A percentile compares a stretch with the other conserved stretches of the same genome.
These are phyloP conservation scores for Piaya cayana DNA, from an alignment of 2,113 vertebrate genomes.

Conservation along the genomic window DNA sequence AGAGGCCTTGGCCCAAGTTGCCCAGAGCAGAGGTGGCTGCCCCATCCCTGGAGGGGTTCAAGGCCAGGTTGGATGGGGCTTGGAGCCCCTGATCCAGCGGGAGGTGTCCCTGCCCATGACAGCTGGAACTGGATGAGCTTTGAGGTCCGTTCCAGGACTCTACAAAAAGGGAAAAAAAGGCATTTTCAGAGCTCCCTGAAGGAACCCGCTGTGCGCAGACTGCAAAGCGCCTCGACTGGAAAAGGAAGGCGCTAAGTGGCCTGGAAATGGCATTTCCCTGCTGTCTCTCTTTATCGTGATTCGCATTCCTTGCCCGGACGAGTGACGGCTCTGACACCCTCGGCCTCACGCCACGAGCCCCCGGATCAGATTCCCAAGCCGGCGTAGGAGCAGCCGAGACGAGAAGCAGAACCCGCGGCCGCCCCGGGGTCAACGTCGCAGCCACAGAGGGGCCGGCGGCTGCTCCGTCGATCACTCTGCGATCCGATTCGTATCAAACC, in stretches of 20 bases:
- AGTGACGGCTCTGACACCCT: neutral
- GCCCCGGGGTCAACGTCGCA: neutral
- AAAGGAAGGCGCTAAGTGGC: neutral
- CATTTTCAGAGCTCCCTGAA: neutral
- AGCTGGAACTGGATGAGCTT: too few species aligned
- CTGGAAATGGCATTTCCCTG: neutral
- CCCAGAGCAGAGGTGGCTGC: too few species aligned
- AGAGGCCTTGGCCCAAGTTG: too few species aligned
- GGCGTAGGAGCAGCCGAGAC: neutral
- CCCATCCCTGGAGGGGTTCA: too few species aligned
- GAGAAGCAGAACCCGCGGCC: neutral
- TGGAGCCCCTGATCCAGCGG: too few species aligned
- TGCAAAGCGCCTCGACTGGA: neutral
- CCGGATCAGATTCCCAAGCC: neutral
- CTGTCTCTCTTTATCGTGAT: neutral
- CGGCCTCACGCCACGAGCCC: neutral
- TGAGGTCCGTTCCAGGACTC: too few species aligned
- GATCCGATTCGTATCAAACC: neutral
- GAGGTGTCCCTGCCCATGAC: too few species aligned
- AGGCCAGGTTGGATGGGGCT: too few species aligned
- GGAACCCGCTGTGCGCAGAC: fast-evolving
- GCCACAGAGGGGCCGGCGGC: neutral
- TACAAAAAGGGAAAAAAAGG: neutral
- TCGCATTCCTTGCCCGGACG: neutral
- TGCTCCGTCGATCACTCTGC: neutral